These are phyloP conservation scores for Mesopsocus fuscifrons DNA, from an alignment of 2,888 invertebrate genomes.

Conservation along the genomic window DNA sequence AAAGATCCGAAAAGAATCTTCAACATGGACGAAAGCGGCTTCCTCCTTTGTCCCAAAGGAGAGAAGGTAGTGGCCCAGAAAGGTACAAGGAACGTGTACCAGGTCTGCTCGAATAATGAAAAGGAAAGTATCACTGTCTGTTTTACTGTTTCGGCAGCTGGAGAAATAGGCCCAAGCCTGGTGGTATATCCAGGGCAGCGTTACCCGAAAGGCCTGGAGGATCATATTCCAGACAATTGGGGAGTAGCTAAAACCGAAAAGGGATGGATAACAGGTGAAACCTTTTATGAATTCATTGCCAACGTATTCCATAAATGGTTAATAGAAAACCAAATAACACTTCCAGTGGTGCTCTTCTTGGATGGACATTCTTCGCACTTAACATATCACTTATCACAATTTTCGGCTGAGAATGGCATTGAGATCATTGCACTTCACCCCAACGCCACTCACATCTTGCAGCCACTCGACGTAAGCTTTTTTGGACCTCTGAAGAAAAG, in stretches of 20 bases:
- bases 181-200: conserved; percentile 8
- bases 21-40: conserved; percentile 13
- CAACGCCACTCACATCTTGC: conserved; percentile 17
- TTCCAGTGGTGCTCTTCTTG: conserved; percentile 23
- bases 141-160: conserved; percentile 9
- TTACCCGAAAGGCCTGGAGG: conserved; percentile 12
- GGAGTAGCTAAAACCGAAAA: conserved; percentile 23
- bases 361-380: conserved; percentile 24
- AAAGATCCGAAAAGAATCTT: conserved; percentile 11
- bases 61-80: conserved; percentile 11
- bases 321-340: conserved; percentile 19
- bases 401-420: conserved; percentile 15
- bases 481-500: conserved; percentile 15
- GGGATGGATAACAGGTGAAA: conserved; percentile 25
- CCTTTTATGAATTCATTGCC: conserved; percentile 24
- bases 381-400: conserved; percentile 14
- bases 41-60: conserved; percentile 11
- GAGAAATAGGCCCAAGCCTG: conserved; percentile 9
- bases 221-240: conserved; percentile 21
- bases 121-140: conserved; percentile 11
- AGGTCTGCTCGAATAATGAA: conserved; percentile 7
- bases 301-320: conserved; percentile 24
- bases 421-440: conserved; percentile 16
- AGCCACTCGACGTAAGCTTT: conserved; percentile 17
- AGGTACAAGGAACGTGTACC: conserved; percentile 12